A percentile compares a stretch with the other conserved stretches of the same genome.
phyloP scores from a whole-genome alignment of 1,140 invertebrate species.

The Pseudomyrmex dendroicus region DNA sequence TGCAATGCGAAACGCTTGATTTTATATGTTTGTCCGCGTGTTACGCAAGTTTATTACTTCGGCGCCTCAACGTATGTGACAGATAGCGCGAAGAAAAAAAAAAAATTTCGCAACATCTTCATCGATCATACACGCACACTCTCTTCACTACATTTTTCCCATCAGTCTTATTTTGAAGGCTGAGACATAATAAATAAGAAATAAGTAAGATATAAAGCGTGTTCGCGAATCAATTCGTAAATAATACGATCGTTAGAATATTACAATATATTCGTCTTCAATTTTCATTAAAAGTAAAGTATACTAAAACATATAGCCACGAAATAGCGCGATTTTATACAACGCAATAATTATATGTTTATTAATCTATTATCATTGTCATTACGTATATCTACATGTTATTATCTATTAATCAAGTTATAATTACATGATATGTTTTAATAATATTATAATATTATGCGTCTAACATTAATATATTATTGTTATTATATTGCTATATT shows the following conservation, averaged over 20 bases:
- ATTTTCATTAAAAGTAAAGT: too few relatives aligned
- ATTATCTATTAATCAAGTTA: too few relatives aligned
- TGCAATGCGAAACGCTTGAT: conserved; percentile 17
- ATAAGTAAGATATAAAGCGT: conserved; percentile 2
- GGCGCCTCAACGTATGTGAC: not conserved
- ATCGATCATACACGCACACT: not conserved
- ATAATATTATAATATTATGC: too few relatives aligned
- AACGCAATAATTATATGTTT: too few relatives aligned
- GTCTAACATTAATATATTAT: not conserved
- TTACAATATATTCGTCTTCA: not conserved
- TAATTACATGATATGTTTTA: too few relatives aligned
- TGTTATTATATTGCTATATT: conserved; percentile 2
- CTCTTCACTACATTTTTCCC: not conserved
- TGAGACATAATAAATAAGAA: not conserved
- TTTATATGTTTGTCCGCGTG: conserved; percentile 24
- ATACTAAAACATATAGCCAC: too few relatives aligned
- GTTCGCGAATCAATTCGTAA: not conserved
- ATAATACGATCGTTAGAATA: conserved; percentile 7
- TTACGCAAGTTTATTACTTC: conserved; percentile 32
- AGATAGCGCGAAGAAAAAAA: not conserved
- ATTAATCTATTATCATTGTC: too few relatives aligned
- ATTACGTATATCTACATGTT: too few relatives aligned
- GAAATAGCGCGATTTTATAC: too few relatives aligned
- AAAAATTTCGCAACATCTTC: conserved; percentile 11
- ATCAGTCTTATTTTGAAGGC: not conserved